Evolutionary conservation across 2,113 vertebrate species (phyloP).

Genomic region (Cyprinodon tularosa): DNA sequence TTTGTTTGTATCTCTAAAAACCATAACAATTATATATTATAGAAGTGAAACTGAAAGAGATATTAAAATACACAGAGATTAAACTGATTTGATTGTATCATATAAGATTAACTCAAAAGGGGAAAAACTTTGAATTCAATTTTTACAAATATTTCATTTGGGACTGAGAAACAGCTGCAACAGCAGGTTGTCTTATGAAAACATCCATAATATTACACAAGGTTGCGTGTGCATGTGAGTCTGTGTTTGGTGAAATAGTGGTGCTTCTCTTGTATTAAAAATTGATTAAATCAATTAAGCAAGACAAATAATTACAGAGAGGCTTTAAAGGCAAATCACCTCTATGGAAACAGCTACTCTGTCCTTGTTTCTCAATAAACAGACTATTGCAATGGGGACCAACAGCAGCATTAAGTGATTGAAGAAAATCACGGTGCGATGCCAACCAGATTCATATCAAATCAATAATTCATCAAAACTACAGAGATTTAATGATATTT

Average conservation of each 20-base stretch:
- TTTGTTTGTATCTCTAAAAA: constrained; percentile 3
- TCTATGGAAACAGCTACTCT: constrained; percentile 36
- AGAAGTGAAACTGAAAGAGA: constrained; percentile 26
- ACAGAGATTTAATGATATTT: constrained; percentile 73
- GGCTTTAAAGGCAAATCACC: constrained; percentile 36
- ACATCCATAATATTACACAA: constrained; percentile 41
- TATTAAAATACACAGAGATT: constrained; percentile 36
- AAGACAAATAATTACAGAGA: constrained; percentile 63
- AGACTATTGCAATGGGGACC: constrained; percentile 54
- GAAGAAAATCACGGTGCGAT: constrained; percentile 50
- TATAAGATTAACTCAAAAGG: constrained; percentile 20
- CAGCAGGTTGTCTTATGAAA: constrained; percentile 32
- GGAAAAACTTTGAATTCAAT: constrained; percentile 37
- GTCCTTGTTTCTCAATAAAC: constrained; percentile 20
- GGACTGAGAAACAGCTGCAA: constrained; percentile 33
- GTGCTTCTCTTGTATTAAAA: constrained; percentile 63
- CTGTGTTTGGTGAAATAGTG: constrained; percentile 13
- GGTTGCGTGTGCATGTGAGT: not conserved
- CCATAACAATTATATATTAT: not conserved
- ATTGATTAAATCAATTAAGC: constrained; percentile 59
- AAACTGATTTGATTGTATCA: constrained; percentile 35
- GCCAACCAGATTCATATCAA: constrained; percentile 65
- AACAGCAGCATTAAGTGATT: constrained; percentile 61
- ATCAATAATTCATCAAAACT: constrained; percentile 81
- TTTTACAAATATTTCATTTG: constrained; percentile 44